Evolutionary conservation across 2,797 vertebrate genomes (phyloP).

Genomic region (Scomberomorus guttatus): DNA sequence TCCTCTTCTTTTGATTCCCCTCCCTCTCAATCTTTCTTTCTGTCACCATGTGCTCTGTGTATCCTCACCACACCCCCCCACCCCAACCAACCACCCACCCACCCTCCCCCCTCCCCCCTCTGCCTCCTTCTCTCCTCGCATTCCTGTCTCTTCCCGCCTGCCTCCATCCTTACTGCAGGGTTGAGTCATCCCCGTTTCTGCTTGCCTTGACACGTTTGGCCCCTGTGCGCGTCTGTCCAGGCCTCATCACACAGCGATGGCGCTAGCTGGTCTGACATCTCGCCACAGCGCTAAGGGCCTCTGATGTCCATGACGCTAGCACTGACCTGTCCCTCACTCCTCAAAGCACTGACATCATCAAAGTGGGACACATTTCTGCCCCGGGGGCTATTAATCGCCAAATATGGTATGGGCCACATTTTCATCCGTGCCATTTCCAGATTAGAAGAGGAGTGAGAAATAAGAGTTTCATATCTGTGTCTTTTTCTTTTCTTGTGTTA

Average conservation of each 20-base stretch:
- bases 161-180: constrained; percentile 69
- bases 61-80: neutral
- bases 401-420: constrained; percentile 39
- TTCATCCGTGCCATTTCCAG: constrained; percentile 40
- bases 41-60: constrained; percentile 46
- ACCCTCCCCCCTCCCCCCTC: neutral
- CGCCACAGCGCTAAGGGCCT: constrained; percentile 65
- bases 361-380: constrained; percentile 58
- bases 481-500: constrained; percentile 29
- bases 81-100: no score
- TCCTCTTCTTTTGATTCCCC: constrained; percentile 27
- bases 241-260: constrained; percentile 63
- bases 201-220: constrained; percentile 72
- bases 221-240: constrained; percentile 63
- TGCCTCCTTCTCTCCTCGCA: constrained; percentile 3
- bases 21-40: constrained; percentile 40
- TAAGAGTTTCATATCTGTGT: constrained; percentile 36
- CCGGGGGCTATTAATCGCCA: constrained; percentile 46
- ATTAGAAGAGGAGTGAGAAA: constrained; percentile 40
- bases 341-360: constrained; percentile 76
- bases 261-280: constrained; percentile 71
- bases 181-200: constrained; percentile 76
- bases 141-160: constrained; percentile 43
- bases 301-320: constrained; percentile 67
- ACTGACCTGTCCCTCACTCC: constrained; percentile 74